Evolutionary conservation across 2,797 vertebrate species (phyloP), one percentile per base, ranked within the genome.

Genomic region (Onychomys leucogaster): DNA sequence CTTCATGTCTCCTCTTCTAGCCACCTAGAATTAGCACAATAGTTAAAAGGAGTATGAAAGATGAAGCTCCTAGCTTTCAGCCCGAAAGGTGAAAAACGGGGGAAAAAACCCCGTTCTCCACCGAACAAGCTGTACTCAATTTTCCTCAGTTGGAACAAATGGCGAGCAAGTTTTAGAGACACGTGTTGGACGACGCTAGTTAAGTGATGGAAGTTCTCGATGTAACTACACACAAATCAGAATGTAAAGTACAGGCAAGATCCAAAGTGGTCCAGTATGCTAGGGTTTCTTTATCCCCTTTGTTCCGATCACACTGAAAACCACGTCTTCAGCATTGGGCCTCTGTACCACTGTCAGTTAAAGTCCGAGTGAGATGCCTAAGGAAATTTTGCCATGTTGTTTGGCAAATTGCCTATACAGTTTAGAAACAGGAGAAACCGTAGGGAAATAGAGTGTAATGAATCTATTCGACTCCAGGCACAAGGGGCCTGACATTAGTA

Each of bases 391-490:
- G 93, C 81, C 61, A 90, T 65, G 73, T 67, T 63, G 32, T 88
- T 41, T 86, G 84, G 73, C 91, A 80, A 41, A 88, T 29, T 32
- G 80, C 57, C 78, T 95, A 77, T 9, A 52, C 3, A 27, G 52
- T 91, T 34, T 90, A 89, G 91, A 92, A 95, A 96, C 97, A 98
- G 89, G 87, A 97, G 88, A 97, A 97, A 96, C 81, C 83, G 85
- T 77, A 95, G 96, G 93, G 75, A 98, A 43, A 75, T 55, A 98
- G 97, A 98, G 98, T 95, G 98, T 98, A 98, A 25, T 98, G 96
- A 97, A 94, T 98, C 99, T 98, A 99, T 98, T 99, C 98, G 98
- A 97, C 90, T 98, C 98, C 98, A 98, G 98, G 98, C 98, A 98
- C 97, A 98, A 98, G 43, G n/a, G 96, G 93, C 98, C 98, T 97